phyloP scores from a whole-genome alignment of 2,113 vertebrate species.

The Rhegmatorhina hoffmannsi region DNA sequence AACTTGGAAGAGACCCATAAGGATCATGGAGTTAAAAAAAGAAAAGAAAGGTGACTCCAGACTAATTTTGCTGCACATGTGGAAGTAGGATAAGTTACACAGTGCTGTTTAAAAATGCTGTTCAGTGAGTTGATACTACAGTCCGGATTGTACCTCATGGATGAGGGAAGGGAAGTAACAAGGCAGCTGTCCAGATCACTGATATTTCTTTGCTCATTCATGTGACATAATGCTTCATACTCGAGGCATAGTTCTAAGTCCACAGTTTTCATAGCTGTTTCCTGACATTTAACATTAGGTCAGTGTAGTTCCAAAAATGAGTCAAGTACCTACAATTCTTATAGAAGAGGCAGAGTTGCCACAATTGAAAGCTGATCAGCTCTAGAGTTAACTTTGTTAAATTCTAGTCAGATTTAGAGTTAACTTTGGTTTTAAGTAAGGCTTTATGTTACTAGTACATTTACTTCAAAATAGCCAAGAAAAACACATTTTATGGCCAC shows the following conservation, averaged over 20 bases:
- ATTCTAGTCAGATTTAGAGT: not conserved
- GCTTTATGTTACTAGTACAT: not conserved
- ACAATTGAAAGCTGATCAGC: not conserved
- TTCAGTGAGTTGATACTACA: not conserved
- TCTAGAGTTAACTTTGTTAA: not conserved
- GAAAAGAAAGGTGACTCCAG: not conserved
- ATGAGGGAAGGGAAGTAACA: not conserved
- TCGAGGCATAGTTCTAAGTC: not conserved
- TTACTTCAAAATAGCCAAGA: not conserved
- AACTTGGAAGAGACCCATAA: not conserved
- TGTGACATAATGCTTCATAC: not conserved
- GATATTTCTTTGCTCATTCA: constrained; percentile 17
- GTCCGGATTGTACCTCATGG: not conserved
- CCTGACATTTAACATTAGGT: not conserved
- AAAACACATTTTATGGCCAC: not conserved
- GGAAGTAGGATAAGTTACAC: not conserved
- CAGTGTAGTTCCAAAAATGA: not conserved
- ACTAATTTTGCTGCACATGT: not conserved
- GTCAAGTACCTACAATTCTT: not conserved
- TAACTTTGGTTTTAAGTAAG: not conserved
- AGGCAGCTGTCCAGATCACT: not conserved
- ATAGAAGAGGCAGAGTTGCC: not conserved
- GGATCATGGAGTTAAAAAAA: not conserved
- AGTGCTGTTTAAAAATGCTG: not conserved
- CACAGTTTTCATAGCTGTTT: not conserved